Evolutionary conservation across 2,888 invertebrate genomes (phyloP), one percentile per base, ranked within the genome.

Genomic region (Cataglyphis altisquamis): DNA sequence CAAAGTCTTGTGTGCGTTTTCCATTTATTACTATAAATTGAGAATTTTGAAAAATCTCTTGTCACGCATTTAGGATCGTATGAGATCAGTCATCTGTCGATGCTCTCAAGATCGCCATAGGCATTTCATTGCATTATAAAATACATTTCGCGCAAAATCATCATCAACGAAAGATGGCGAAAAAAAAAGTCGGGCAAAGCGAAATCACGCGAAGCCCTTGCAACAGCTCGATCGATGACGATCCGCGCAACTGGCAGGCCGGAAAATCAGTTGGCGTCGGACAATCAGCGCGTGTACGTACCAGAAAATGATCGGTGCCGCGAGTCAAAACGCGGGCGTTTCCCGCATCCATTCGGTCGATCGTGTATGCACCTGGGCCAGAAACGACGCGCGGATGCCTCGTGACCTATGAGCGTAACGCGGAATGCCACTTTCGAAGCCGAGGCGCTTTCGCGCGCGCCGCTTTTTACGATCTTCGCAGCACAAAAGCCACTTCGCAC

Each of bases 371-470:
- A 55, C 64, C 82, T 83, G 72, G 62, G 74, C 82, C 80, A 67
- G 86, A 89, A 91, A 90, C 88, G 88, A 92, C 86, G 90, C 87
- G 88, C 92, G 91, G 90, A 94, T 94, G 91, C 93, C 94, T 94
- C 89, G 92, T 90, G 94, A 90, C 91, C 92, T 89, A 90, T 88
- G 92, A 94, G 94, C 94, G 94, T 93, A 92, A 94, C 94, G 92
- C 81, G 92, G 93, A 93, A 94, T 93, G 93, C 91, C 88, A 84
- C 88, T 92, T 89, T 90, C 87, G 86, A 88, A 84, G 87, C 67
- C 84, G 63, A 66, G 21, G 64, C 73, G 83, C 64, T 86, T 86
- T 87, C 89, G 80, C 81, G 29, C 52, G 12, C 67, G 62, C 64
- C 55, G 60, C 64, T 85, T 82, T 90, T 90, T 90, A 90, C 88